Evolutionary conservation across 2,113 vertebrate species (phyloP).

Genomic region (Collichthys lucidus): DNA sequence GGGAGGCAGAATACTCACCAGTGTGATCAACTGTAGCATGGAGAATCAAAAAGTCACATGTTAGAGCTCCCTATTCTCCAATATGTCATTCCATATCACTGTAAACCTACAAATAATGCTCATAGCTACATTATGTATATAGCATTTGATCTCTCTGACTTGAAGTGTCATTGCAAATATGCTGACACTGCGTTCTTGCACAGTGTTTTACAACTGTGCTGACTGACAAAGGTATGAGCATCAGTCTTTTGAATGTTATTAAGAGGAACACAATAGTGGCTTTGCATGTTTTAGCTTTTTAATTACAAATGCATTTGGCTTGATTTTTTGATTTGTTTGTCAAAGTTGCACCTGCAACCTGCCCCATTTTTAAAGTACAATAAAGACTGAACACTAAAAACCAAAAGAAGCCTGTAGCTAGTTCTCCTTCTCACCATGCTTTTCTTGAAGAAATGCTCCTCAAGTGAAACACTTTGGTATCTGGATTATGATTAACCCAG

Average conservation of each 20-base stretch:
- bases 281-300: slow-evolving; percentile 7
- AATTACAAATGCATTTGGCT: not conserved
- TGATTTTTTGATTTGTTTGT: not conserved
- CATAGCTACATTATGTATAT: not conserved
- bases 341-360: not conserved
- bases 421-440: no score
- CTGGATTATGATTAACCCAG: no score
- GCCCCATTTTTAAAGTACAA: not conserved
- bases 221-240: not conserved
- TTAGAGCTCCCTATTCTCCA: slow-evolving; percentile 68
- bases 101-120: not conserved
- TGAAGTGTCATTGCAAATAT: not conserved
- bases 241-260: not conserved
- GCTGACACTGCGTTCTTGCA: not conserved
- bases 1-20: slow-evolving; percentile 78
- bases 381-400: no score
- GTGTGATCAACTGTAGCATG: slow-evolving; percentile 86
- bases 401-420: no score
- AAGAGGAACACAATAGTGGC: not conserved
- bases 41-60: slow-evolving; percentile 79
- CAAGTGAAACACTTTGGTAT: no score
- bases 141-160: not conserved
- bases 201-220: not conserved
- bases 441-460: no score
- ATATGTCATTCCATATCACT: slow-evolving; percentile 7